Evolutionary conservation across 2,113 vertebrate genomes (phyloP).

Genomic region (Carollia perspicillata): DNA sequence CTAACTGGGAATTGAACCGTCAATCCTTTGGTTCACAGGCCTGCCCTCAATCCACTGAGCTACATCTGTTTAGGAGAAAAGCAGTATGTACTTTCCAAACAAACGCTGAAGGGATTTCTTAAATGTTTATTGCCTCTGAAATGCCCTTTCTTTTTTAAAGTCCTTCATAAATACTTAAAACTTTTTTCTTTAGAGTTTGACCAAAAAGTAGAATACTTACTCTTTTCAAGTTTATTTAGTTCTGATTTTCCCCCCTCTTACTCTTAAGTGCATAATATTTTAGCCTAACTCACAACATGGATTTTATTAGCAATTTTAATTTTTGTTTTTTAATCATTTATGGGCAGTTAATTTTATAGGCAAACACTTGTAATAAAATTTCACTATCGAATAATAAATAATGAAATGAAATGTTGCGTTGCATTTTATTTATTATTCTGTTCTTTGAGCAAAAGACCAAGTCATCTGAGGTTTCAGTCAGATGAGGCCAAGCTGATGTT

Average conservation of each 20-base stretch:
- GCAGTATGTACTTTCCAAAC: constrained; percentile 85
- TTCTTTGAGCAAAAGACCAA: background rate
- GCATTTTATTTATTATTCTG: constrained; percentile 1
- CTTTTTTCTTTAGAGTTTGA: constrained; percentile 22
- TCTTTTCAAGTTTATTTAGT: constrained; percentile 1
- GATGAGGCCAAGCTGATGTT: background rate
- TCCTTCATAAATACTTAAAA: background rate
- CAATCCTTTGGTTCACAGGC: too few relatives aligned
- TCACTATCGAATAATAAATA: background rate
- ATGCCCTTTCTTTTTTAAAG: background rate
- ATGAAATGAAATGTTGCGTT: background rate
- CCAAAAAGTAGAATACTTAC: background rate
- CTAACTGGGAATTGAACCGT: too few relatives aligned
- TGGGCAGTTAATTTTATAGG: constrained; percentile 27
- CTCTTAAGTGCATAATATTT: background rate
- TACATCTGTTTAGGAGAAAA: constrained; percentile 77
- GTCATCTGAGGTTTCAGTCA: background rate
- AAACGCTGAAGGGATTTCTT: background rate
- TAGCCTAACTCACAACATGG: background rate
- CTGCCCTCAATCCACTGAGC: too few relatives aligned
- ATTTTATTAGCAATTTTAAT: background rate
- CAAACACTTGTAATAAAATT: background rate
- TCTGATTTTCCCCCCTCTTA: background rate
- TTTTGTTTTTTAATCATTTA: constrained; percentile 21
- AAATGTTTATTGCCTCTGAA: background rate